Percentiles rank a stretch among this genome's conserved stretches.
Conservation (phyloP, 2,888 invertebrate species). For the Drosophila antonietae region DNA sequence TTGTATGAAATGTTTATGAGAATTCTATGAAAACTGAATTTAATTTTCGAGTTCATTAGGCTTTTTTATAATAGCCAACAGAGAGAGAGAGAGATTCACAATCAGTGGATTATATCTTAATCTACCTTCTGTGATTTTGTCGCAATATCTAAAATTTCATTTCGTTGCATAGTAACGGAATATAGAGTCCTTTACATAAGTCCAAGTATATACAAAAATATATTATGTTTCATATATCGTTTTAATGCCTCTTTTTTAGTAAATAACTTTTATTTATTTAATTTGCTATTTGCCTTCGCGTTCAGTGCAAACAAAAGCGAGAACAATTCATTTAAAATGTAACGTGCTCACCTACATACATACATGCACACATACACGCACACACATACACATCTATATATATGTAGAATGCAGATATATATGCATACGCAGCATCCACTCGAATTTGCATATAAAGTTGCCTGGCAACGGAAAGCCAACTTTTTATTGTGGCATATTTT, state of each 20-base stretch:
- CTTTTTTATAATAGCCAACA: not conserved
- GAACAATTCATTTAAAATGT: constrained; percentile 76
- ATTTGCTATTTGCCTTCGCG: constrained; percentile 63
- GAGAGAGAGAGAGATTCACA: not conserved
- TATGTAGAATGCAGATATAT: not conserved
- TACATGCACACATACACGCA: constrained; percentile 1
- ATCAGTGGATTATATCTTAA: not conserved
- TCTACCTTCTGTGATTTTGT: not conserved
- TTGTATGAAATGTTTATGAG: not conserved
- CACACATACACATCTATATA: not conserved
- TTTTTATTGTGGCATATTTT: constrained; percentile 65
- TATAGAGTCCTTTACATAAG: constrained; percentile 19
- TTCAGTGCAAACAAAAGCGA: constrained; percentile 65
- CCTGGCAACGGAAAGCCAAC: constrained; percentile 62
- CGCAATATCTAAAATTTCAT: constrained; percentile 60
- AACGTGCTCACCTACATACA: constrained; percentile 36
- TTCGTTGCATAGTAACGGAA: constrained; percentile 49
- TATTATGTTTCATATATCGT: constrained; percentile 31
- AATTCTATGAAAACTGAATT: not conserved
- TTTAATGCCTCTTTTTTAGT: constrained; percentile 55
- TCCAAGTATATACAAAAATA: not conserved
- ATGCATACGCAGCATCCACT: constrained; percentile 15
- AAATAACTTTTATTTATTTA: constrained; percentile 70
- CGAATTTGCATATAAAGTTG: constrained; percentile 63
- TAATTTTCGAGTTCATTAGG: no score